These are phyloP conservation scores for Dunckerocampus dactyliophorus DNA, from an alignment of 2,113 vertebrate species.

Conservation along the genomic window DNA sequence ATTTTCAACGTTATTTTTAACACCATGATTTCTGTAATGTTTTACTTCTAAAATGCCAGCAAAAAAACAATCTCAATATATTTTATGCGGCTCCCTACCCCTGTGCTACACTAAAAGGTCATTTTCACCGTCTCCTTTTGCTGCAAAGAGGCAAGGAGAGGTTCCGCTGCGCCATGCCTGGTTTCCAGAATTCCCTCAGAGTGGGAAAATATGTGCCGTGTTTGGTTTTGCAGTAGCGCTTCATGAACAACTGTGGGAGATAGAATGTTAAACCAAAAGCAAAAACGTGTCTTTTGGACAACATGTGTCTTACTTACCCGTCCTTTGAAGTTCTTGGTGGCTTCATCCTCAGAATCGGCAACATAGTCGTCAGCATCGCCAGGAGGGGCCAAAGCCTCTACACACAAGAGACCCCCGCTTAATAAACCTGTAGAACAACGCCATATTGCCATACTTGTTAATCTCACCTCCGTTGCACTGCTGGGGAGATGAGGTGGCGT, in stretches of 20 bases:
- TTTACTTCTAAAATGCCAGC: too few relatives aligned
- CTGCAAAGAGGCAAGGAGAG: conserved; percentile 5
- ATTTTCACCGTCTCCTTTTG: conserved; percentile 33
- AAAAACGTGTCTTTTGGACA: too few relatives aligned
- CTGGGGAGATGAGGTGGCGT: conserved; percentile 16
- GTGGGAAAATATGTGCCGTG: conserved; percentile 75
- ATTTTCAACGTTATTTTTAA: too few relatives aligned
- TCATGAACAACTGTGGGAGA: conserved; percentile 67
- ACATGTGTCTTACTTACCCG: conserved; percentile 47
- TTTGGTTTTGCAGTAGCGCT: conserved; percentile 74
- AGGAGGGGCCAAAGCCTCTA: not conserved
- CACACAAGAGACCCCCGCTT: not conserved
- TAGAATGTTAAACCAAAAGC: conserved; percentile 5
- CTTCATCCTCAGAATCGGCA: conserved; percentile 76
- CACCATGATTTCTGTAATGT: too few relatives aligned
- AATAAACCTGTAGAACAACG: not conserved
- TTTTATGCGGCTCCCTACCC: too few relatives aligned
- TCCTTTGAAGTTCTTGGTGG: conserved; percentile 65
- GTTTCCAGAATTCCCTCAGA: conserved; percentile 70
- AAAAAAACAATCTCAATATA: too few relatives aligned
- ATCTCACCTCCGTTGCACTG: conserved; percentile 56
- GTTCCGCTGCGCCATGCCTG: conserved; percentile 17
- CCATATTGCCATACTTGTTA: not conserved
- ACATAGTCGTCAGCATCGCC: conserved; percentile 60
- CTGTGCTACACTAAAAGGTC: not conserved